A percentile compares a stretch with the other conserved stretches of the same genome.
Conservation (phyloP, 2,797 vertebrate species). For the Streptopelia turtur region DNA sequence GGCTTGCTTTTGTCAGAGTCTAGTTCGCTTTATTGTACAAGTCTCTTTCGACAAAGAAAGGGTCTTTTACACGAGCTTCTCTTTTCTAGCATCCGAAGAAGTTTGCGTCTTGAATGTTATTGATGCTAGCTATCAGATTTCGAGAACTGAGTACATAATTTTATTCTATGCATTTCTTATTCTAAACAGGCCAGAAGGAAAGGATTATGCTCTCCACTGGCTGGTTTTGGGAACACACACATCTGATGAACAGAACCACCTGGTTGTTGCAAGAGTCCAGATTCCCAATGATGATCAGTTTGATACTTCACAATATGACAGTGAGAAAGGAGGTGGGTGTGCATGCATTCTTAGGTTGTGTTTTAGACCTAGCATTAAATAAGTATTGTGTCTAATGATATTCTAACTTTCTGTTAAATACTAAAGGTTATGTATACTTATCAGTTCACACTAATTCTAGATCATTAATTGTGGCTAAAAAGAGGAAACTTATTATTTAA, state of each 20-base stretch:
- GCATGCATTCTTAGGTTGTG: background rate
- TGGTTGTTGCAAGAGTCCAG: conserved; percentile 93
- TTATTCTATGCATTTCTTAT: background rate
- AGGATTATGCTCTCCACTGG: conserved; percentile 91
- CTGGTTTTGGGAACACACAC: conserved; percentile 92
- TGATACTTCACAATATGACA: conserved; percentile 89
- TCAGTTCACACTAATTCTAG: background rate
- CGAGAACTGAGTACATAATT: background rate
- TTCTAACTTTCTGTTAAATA: background rate
- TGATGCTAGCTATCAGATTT: background rate
- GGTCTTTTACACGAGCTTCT: background rate
- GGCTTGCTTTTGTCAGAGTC: background rate
- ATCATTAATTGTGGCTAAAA: background rate
- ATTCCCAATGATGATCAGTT: conserved; percentile 93
- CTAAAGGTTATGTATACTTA: background rate
- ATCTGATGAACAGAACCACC: conserved; percentile 93
- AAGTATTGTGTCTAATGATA: background rate
- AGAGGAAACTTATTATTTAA: background rate
- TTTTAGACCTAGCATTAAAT: background rate
- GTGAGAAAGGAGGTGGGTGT: conserved; percentile 90
- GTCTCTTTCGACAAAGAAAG: background rate
- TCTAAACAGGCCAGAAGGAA: conserved; percentile 88
- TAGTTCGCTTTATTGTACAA: background rate
- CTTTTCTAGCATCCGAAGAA: background rate
- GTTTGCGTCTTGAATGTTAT: background rate